Base-by-base conservation (phyloP, 2,113 vertebrate species). In the Anolis carolinensis region DNA sequence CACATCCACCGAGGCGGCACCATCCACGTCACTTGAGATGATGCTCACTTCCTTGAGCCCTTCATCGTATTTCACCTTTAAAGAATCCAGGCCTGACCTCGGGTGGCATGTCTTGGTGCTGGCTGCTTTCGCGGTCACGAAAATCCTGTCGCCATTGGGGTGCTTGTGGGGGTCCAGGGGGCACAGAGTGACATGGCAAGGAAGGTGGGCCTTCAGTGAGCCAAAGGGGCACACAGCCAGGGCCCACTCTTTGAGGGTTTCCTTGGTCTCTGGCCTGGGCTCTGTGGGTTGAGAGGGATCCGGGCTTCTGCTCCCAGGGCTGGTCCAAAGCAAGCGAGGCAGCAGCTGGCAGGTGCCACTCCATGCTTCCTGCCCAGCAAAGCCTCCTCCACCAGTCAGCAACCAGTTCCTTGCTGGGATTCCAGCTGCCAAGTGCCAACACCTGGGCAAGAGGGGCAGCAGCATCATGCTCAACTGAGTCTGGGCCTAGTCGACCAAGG, bases 151-250 rank as follows among this genome's bases (percentile, higher is more conserved):
- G 0, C 96, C 95, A 21, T 95, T 93, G 0, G 97, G 97, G 84
- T 95, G 96, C 2, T 82, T 63, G 87, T 97, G 96, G 0, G 96
- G 97, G 86, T 98, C 98, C 86, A 98, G 93, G 8, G 98, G 93
- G 2, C 91, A 88, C 79, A 98, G 90, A 4, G 95, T 94, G 83
- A 99, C 94, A 86, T 95, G 96, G 90, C 98, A 99, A 7, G 94
- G 95, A 27, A 99, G 89, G 73, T 92, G 95, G 3, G 96, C 96
- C 75, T 92, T 95, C 25, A 99, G 95, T 27, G 94, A 93, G 32
- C 95, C 96, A 81, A 97, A 98, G 7, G 98, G 97, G 76, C 94
- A 95, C 75, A 98, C 98, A 4, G 52, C 70, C 83, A 98, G 88
- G 34, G 89, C 88, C 97, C 98, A 98, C 39, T 91, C 95, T 91